Percentiles rank a stretch among this genome's conserved stretches.
Conservation (phyloP, 2,888 invertebrate species). For the Drepana falcataria region DNA sequence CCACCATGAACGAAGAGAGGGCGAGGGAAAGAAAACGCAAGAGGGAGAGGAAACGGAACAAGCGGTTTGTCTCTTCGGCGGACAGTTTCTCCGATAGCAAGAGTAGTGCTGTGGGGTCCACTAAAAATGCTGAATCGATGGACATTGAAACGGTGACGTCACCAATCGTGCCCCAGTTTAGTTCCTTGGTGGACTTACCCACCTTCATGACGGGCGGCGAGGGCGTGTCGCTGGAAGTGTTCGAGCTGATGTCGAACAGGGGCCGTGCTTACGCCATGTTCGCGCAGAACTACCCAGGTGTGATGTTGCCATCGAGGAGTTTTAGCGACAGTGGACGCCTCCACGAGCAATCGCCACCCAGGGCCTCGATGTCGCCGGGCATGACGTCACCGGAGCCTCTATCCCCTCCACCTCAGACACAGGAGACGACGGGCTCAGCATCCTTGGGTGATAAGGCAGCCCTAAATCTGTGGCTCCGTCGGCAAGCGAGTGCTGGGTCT, state of each 20-base stretch:
- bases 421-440: conserved; percentile 27
- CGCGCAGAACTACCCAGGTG: conserved; percentile 85
- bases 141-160: conserved; percentile 60
- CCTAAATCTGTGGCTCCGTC: conserved; percentile 77
- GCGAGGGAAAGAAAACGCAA: conserved; percentile 81
- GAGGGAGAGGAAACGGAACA: conserved; percentile 77
- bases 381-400: conserved; percentile 38
- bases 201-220: conserved; percentile 89
- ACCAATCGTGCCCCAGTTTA: conserved; percentile 77
- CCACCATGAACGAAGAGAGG: conserved; percentile 79
- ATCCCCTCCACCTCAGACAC: conserved; percentile 39
- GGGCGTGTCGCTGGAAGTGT: conserved; percentile 86
- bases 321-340: conserved; percentile 81
- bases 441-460: conserved; percentile 66
- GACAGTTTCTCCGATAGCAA: conserved; percentile 85
- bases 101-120: conserved; percentile 81
- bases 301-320: conserved; percentile 84
- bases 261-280: conserved; percentile 85
- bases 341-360: conserved; percentile 61
- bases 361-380: conserved; percentile 48
- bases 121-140: conserved; percentile 53
- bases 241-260: conserved; percentile 83
- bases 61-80: conserved; percentile 81
- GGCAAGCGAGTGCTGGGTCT: conserved; percentile 64
- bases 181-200: conserved; percentile 90